A percentile compares a stretch with the other conserved stretches of the same genome.
phyloP scores from a whole-genome alignment of 2,113 vertebrate species.

The Anarrhichthys ocellatus region DNA sequence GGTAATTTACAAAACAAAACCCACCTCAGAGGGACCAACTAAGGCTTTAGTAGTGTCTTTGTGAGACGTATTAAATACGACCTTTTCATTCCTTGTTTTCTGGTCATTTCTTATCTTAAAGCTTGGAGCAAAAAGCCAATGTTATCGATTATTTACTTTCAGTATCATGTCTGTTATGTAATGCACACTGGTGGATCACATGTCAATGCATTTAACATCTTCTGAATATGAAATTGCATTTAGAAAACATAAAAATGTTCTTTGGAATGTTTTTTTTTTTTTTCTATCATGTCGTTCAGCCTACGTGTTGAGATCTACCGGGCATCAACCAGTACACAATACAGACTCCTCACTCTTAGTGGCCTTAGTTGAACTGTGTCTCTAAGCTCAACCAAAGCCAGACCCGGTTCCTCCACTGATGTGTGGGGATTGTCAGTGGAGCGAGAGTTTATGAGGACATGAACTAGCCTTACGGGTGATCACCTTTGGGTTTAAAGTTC shows the following conservation, averaged over 20 bases:
- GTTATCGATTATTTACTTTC: not conserved
- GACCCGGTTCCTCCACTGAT: not conserved
- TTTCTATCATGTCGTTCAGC: not conserved
- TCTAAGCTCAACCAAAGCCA: not conserved
- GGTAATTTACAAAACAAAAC: not conserved
- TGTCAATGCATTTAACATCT: not conserved
- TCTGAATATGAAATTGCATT: not conserved
- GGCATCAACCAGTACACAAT: not conserved
- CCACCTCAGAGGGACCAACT: not conserved
- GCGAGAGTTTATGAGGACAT: not conserved
- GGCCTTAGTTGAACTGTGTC: not conserved
- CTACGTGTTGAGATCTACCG: not conserved
- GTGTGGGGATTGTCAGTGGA: not conserved
- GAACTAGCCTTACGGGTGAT: not conserved
- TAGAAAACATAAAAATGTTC: not conserved
- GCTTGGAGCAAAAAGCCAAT: not conserved
- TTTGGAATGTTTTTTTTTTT: too few species aligned
- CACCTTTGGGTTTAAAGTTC: slow-evolving; percentile 16
- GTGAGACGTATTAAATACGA: not conserved
- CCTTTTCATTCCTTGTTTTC: not conserved
- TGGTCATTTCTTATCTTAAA: not conserved
- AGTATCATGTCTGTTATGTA: not conserved
- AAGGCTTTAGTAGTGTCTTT: not conserved
- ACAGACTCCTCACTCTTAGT: not conserved
- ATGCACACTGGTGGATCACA: not conserved